Evolutionary conservation across 2,888 invertebrate species (phyloP).

Genomic region (Allophyes oxyacanthae): DNA sequence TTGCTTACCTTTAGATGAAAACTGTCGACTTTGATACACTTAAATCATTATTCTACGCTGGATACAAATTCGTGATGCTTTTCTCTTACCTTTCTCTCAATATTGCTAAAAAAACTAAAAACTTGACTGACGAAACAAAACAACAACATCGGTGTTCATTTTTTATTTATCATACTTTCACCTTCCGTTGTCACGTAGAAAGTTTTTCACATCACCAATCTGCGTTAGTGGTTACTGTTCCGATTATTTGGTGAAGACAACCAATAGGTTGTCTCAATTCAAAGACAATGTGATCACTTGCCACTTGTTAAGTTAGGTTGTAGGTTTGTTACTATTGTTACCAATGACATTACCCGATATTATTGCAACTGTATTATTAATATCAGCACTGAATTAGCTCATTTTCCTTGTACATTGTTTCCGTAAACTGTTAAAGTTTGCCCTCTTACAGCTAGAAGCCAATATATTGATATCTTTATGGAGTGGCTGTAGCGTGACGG

Average conservation of each 20-base stretch:
- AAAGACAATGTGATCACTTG: slow-evolving; percentile 31
- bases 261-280: slow-evolving; percentile 24
- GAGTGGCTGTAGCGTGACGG: slow-evolving; percentile 50
- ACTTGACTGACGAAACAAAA: slow-evolving; percentile 40
- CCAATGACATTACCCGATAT: no score
- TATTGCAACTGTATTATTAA: slow-evolving; percentile 30
- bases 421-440: slow-evolving; percentile 48
- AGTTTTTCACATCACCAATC: slow-evolving; percentile 29
- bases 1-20: slow-evolving; percentile 1
- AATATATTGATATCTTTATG: slow-evolving; percentile 49
- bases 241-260: neutral
- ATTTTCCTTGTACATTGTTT: slow-evolving; percentile 50
- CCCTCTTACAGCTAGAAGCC: slow-evolving; percentile 32
- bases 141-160: slow-evolving; percentile 37
- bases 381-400: slow-evolving; percentile 38
- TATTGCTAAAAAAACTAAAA: slow-evolving; percentile 50
- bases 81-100: slow-evolving; percentile 61
- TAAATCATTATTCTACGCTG: neutral
- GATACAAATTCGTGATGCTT: slow-evolving; percentile 41
- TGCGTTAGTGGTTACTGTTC: slow-evolving; percentile 8
- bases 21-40: neutral
- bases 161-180: slow-evolving; percentile 66
- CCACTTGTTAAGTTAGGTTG: slow-evolving; percentile 29
- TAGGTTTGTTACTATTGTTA: slow-evolving; percentile 13
- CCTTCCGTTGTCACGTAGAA: slow-evolving; percentile 50